These are phyloP conservation scores for Apoda limacodes DNA, from an alignment of 2,888 invertebrate genomes.

Conservation along the genomic window DNA sequence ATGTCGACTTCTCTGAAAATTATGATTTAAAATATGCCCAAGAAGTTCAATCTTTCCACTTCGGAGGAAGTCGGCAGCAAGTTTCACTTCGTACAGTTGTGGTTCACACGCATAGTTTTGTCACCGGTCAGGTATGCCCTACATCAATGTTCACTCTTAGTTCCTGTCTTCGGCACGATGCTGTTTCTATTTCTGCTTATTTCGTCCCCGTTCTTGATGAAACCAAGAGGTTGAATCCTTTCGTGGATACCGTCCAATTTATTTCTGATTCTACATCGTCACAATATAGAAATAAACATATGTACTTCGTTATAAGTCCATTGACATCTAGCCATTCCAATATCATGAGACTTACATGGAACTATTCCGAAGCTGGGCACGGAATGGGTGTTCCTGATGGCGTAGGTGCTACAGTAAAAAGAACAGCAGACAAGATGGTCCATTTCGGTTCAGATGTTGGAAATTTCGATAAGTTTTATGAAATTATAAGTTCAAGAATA, in stretches of 20 bases:
- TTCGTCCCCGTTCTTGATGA: slow-evolving; percentile 8
- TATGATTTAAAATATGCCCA: slow-evolving; percentile 18
- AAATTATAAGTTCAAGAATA: slow-evolving; percentile 6
- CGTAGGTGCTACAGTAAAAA: slow-evolving; percentile 15
- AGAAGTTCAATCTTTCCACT: slow-evolving; percentile 21
- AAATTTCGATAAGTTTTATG: slow-evolving; percentile 9
- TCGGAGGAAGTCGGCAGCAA: slow-evolving; percentile 20
- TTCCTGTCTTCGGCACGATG: slow-evolving; percentile 15
- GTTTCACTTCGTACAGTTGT: slow-evolving; percentile 20
- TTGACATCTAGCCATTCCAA: slow-evolving; percentile 3
- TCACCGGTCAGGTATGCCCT: slow-evolving; percentile 9
- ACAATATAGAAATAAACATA: slow-evolving; percentile 10
- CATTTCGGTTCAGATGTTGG: slow-evolving; percentile 12
- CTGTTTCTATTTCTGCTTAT: slow-evolving; percentile 15
- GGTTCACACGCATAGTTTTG: slow-evolving; percentile 14
- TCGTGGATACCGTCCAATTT: slow-evolving; percentile 8
- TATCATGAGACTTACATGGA: slow-evolving; percentile 11
- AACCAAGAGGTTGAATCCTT: slow-evolving; percentile 8
- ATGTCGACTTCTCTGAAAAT: slow-evolving; percentile 23
- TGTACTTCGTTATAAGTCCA: slow-evolving; percentile 10
- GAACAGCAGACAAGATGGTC: slow-evolving; percentile 14
- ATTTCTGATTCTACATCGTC: slow-evolving; percentile 8
- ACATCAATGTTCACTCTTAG: slow-evolving; percentile 15
- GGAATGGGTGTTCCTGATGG: slow-evolving; percentile 21
- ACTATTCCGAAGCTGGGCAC: slow-evolving; percentile 16